Evolutionary conservation across 2,888 invertebrate genomes (phyloP).

Genomic region (Cantharis rustica): DNA sequence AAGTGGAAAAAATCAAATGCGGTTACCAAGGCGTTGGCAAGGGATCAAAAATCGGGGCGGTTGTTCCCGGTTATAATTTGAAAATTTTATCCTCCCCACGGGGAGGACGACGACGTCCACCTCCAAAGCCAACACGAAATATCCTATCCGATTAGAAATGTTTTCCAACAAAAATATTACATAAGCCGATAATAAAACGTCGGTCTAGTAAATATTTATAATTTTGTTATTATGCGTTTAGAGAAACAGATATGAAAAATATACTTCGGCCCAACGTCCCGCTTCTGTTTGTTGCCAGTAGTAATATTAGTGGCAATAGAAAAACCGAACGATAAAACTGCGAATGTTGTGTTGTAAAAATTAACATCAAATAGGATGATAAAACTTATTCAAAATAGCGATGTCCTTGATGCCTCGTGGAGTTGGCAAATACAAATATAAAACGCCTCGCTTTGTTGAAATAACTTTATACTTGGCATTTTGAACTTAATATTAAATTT

Average conservation of each 20-base stretch:
- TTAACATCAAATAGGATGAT: background rate
- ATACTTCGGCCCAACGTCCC: background rate
- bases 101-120: background rate
- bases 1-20: background rate
- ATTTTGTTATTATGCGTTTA: background rate
- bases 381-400: constrained; percentile 19
- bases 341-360: background rate
- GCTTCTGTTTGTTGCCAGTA: background rate
- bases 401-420: constrained; percentile 32
- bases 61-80: background rate
- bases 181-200: background rate
- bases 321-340: background rate
- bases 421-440: constrained; percentile 16
- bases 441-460: constrained; percentile 7
- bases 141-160: background rate
- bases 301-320: background rate
- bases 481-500: constrained; percentile 2
- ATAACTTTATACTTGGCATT: constrained; percentile 2
- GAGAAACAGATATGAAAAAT: background rate
- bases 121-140: too few species aligned
- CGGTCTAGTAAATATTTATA: background rate
- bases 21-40: background rate
- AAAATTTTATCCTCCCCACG: background rate
- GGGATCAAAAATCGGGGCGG: background rate
- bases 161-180: background rate